phyloP scores from a whole-genome alignment of 2,113 vertebrate genomes.

The Cacatua alba region DNA sequence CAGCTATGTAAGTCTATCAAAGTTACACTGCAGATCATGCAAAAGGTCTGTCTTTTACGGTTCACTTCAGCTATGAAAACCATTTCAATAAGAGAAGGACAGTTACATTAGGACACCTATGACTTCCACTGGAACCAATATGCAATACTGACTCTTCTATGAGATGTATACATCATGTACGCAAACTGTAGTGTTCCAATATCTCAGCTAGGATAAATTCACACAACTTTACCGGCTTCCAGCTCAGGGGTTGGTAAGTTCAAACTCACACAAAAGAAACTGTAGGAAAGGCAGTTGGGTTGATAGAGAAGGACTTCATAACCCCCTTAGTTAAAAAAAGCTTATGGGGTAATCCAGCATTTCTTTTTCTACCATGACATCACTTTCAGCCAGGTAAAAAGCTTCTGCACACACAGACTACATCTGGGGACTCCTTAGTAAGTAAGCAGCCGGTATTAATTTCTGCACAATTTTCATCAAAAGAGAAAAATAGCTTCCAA shows the following conservation, averaged over 20 bases:
- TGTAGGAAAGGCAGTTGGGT: not conserved
- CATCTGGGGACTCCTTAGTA: not conserved
- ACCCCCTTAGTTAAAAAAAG: not conserved
- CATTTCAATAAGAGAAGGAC: not conserved
- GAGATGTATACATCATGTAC: rapidly evolving
- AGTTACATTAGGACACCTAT: not conserved
- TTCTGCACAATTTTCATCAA: not conserved
- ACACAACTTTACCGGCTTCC: not conserved
- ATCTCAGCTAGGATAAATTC: not conserved
- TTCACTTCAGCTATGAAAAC: not conserved
- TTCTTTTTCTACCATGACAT: not conserved
- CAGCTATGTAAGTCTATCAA: not conserved
- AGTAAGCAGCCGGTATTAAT: not conserved
- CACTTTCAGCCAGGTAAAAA: not conserved
- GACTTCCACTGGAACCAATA: not conserved
- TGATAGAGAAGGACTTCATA: not conserved
- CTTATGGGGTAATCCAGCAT: not conserved
- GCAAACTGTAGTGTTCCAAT: not conserved
- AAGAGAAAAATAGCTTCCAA: not conserved
- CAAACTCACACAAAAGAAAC: not conserved
- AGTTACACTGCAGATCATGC: not conserved
- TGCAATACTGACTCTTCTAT: not conserved
- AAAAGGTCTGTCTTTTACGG: not conserved
- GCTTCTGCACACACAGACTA: not conserved
- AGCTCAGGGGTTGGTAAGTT: not conserved